phyloP scores from a whole-genome alignment of 2,797 vertebrate genomes.

The Fundulus diaphanus region DNA sequence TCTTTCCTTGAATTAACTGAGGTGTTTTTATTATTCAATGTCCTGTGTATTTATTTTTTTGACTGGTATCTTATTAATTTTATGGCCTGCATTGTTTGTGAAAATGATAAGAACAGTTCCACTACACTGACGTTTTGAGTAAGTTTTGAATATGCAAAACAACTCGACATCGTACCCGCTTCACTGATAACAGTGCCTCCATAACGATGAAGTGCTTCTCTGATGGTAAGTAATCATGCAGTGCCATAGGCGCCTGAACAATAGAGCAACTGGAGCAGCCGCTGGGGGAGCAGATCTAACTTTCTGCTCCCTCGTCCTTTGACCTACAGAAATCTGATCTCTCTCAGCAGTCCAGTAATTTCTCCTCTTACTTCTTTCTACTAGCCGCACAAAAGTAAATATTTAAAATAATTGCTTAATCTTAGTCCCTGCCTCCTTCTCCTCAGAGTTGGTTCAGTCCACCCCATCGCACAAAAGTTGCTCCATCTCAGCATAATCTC shows the following conservation, averaged over 20 bases:
- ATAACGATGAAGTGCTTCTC: slow-evolving; percentile 3
- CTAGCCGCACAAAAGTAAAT: background rate
- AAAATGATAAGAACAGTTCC: background rate
- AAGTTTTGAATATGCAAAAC: slow-evolving; percentile 1
- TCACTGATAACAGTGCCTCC: background rate
- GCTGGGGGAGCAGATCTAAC: background rate
- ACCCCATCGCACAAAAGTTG: background rate
- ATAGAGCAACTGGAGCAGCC: background rate
- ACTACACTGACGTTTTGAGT: background rate
- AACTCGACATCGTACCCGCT: background rate
- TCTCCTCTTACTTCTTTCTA: background rate
- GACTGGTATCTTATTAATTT: background rate
- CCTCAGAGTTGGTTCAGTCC: background rate
- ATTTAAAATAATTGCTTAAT: background rate
- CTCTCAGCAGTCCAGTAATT: background rate
- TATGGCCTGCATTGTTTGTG: slow-evolving; percentile 9
- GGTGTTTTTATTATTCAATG: background rate
- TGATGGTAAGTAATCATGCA: slow-evolving; percentile 2
- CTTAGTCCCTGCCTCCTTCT: background rate
- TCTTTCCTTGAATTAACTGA: background rate
- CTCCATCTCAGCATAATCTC: background rate
- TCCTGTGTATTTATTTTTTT: background rate
- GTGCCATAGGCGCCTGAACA: background rate
- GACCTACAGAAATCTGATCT: background rate
- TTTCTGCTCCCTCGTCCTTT: background rate